Conservation (phyloP, 2,888 invertebrate genomes). For the Diadegma fenestrale region DNA sequence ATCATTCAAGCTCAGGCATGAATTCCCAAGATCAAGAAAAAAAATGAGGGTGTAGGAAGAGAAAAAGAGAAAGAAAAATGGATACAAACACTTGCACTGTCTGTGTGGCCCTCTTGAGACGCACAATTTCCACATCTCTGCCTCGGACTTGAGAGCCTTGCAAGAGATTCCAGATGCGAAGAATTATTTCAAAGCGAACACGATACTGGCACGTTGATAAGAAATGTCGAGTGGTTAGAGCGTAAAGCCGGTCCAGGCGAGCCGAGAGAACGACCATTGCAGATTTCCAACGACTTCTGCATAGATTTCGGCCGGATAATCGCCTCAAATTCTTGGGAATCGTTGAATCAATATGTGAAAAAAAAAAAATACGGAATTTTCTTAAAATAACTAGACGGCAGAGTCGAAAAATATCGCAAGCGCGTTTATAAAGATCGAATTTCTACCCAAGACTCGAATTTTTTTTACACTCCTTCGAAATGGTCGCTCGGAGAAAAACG, state of each 20-base stretch:
- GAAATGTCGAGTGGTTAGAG: conserved; percentile 50
- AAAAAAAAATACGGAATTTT: too few relatives aligned
- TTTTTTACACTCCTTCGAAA: too few relatives aligned
- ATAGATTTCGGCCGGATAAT: neutral
- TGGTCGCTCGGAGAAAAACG: too few relatives aligned
- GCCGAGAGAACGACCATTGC: neutral
- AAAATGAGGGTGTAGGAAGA: neutral
- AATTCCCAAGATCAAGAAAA: conserved; percentile 38
- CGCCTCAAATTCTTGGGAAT: too few relatives aligned
- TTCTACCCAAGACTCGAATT: too few relatives aligned
- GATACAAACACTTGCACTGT: conserved; percentile 39
- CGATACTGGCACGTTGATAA: conserved; percentile 56
- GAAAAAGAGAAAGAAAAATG: neutral
- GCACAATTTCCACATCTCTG: conserved; percentile 58
- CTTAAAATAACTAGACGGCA: too few relatives aligned
- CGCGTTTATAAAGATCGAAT: too few relatives aligned
- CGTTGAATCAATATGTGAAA: too few relatives aligned
- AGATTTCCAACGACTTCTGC: neutral
- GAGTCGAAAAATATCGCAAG: too few relatives aligned
- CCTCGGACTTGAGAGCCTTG: conserved; percentile 34
- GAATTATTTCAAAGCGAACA: conserved; percentile 63
- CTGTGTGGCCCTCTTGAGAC: conserved; percentile 58
- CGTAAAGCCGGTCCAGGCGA: conserved; percentile 24
- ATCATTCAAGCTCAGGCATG: conserved; percentile 31
- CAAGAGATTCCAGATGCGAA: conserved; percentile 65